These are phyloP conservation scores for Aphelenchoides avenae DNA, from an alignment of 1,140 invertebrate species.

Conservation along the genomic window DNA sequence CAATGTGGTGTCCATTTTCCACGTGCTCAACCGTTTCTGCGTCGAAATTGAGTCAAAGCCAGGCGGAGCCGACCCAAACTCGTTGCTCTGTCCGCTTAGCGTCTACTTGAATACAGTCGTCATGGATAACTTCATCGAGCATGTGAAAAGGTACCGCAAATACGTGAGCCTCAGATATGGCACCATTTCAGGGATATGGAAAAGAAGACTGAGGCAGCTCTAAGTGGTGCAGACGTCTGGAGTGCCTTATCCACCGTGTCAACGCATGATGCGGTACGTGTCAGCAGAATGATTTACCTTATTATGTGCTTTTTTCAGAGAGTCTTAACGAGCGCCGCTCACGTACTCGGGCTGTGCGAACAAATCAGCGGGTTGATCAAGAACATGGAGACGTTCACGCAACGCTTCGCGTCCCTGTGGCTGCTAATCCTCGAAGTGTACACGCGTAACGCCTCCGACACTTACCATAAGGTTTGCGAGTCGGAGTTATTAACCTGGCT, in stretches of 20 bases:
- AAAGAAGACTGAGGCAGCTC: slow-evolving; percentile 35
- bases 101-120: slow-evolving; percentile 50
- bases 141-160: no score
- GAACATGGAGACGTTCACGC: slow-evolving; percentile 48
- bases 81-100: slow-evolving; percentile 10
- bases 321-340: slow-evolving; percentile 38
- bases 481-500: neutral
- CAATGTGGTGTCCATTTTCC: slow-evolving; percentile 51
- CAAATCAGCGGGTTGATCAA: slow-evolving; percentile 48
- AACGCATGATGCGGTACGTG: slow-evolving; percentile 28
- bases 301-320: slow-evolving; percentile 39
- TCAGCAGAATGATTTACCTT: slow-evolving; percentile 4
- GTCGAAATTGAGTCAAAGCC: slow-evolving; percentile 41
- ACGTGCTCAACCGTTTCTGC: slow-evolving; percentile 41
- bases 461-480: slow-evolving; percentile 25
- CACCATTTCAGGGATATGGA: slow-evolving; percentile 44
- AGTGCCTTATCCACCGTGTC: slow-evolving; percentile 29
- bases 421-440: slow-evolving; percentile 53
- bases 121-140: slow-evolving; percentile 46
- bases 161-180: no score
- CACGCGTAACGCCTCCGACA: slow-evolving; percentile 32
- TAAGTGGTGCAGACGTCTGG: slow-evolving; percentile 41
- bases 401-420: slow-evolving; percentile 54
- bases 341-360: slow-evolving; percentile 49
- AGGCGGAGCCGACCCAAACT: slow-evolving; percentile 6